Evolutionary conservation across 1,140 invertebrate genomes (phyloP).

Genomic region (Macrotrachela quadricornifera): DNA sequence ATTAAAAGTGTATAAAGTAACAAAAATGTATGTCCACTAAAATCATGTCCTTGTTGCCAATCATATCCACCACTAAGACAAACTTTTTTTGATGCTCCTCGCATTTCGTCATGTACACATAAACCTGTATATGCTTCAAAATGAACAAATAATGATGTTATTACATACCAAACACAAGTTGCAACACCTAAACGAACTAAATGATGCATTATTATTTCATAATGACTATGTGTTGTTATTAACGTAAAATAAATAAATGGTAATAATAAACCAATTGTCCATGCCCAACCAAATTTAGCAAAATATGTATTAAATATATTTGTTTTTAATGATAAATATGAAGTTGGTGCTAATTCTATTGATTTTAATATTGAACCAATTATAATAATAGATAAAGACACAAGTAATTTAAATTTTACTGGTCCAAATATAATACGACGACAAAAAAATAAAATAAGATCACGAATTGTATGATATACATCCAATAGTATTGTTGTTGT

Average conservation of each 20-base stretch:
- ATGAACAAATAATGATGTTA: slow-evolving; percentile 56
- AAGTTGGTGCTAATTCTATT: no score
- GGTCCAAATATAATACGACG: no score
- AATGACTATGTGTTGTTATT: slow-evolving; percentile 53
- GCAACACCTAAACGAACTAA: slow-evolving; percentile 52
- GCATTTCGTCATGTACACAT: slow-evolving; percentile 37
- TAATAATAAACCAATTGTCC: slow-evolving; percentile 52
- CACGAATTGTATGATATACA: no score
- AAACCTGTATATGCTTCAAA: slow-evolving; percentile 60
- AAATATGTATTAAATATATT: slow-evolving; percentile 75
- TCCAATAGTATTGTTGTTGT: no score
- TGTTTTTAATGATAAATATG: slow-evolving; percentile 58
- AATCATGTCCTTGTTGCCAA: slow-evolving; percentile 67
- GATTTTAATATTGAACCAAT: no score
- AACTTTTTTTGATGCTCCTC: neutral
- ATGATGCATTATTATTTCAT: slow-evolving; percentile 37
- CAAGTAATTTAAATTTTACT: no score
- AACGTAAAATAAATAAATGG: slow-evolving; percentile 58
- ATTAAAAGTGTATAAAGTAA: slow-evolving; percentile 71
- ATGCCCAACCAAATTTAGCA: slow-evolving; percentile 82
- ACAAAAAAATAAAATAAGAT: no score
- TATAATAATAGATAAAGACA: no score
- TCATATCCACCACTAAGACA: slow-evolving; percentile 10
- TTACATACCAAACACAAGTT: slow-evolving; percentile 64
- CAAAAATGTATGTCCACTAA: slow-evolving; percentile 83